Evolutionary conservation across 2,113 vertebrate genomes (phyloP), one percentile per base, ranked within the genome.

Genomic region (Piaya cayana): DNA sequence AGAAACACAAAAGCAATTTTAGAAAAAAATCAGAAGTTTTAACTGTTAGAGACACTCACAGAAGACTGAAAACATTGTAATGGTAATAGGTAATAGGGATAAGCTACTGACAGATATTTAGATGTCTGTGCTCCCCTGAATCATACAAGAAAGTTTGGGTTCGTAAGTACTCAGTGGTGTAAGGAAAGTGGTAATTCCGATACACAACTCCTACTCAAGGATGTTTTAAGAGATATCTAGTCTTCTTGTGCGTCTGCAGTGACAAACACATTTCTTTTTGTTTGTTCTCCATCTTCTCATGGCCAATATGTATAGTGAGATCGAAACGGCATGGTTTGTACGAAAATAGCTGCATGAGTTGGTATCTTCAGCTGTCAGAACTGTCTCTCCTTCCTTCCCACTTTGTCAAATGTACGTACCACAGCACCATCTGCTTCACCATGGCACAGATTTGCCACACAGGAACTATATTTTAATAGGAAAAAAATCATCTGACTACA

Each of bases 381-480:
- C 34, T 20, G 60, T 60, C 78, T 72, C 80, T 93, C 56, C 80
- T 84, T 92, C 72, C 77, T 94, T 81, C 86, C 68, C 45, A 6
- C 56, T 74, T 27, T 6, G 42, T 62, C 71, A 59, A 50, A 34
- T 18, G 22, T 15, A 71, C 90, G 34, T 30, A 30, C 10, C 79
- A 49, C 68, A 29, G 92, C 86, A 67, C 94, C 96, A 93, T 86
- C 95, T 94, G 95, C 96, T 84, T 17, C 77, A 60, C 32, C 60
- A 5, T 2, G 6, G 2, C 18, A 80, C 32, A 36, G 59, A 47
- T 89, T 52, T 91, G 39, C 56, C 1, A 26, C 78, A 49, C 0
- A 47, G 76, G 71, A 77, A 80, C 56, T 14, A 69, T 4, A 5
- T 25, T 90, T 76, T 15, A 60, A 34, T 8, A 26, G 63, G 32